Evolutionary conservation across 2,888 invertebrate species (phyloP).

Genomic region (Tiliacea citrago): DNA sequence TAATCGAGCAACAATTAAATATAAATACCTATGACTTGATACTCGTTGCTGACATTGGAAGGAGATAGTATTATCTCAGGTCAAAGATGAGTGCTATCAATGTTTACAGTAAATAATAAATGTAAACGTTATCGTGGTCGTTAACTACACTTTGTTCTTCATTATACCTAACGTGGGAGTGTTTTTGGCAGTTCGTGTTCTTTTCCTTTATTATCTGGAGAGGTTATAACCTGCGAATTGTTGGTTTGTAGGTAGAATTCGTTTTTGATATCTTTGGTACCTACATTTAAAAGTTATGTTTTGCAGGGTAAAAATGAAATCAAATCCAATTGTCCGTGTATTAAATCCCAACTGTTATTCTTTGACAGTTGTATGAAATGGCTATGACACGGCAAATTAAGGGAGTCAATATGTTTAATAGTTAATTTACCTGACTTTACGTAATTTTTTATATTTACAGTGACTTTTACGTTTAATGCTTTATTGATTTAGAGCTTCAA

Average conservation of each 20-base stretch:
- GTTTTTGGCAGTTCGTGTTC: constrained; percentile 15
- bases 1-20: constrained; percentile 30
- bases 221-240: background rate
- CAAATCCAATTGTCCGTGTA: no score
- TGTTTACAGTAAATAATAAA: constrained; percentile 69
- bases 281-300: background rate
- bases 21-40: constrained; percentile 49
- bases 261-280: background rate
- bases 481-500: background rate
- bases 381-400: background rate
- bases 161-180: constrained; percentile 49
- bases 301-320: background rate
- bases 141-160: constrained; percentile 57
- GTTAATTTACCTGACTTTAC: background rate
- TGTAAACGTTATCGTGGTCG: constrained; percentile 55
- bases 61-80: constrained; percentile 72
- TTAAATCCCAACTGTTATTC: background rate
- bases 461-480: background rate
- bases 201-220: background rate
- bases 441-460: background rate
- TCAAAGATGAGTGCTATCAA: constrained; percentile 72
- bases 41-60: constrained; percentile 63
- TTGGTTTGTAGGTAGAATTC: constrained; percentile 9
- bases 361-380: background rate
- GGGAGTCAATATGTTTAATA: background rate